Evolutionary conservation across 2,113 vertebrate genomes (phyloP), one percentile per base, ranked within the genome.

Genomic region (Crypturellus undulatus): DNA sequence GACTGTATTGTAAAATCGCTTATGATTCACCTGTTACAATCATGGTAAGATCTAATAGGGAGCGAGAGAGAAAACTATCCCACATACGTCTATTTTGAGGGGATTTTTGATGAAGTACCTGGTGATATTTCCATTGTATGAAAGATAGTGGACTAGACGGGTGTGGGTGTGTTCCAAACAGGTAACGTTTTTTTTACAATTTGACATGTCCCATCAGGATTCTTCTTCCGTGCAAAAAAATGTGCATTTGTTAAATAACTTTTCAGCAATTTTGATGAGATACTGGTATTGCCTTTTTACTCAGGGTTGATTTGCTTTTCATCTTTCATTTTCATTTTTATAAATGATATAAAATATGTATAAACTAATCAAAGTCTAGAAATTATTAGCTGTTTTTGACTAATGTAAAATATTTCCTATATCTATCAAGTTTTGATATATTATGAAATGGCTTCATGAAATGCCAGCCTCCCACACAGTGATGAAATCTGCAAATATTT

Each of bases 41-140:
- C 26, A 21, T 3, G 20, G 26, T 42, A 42, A 60, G 34, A 79
- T 42, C n/a, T 13, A 51, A 45, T 0, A 0, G 56, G 76, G 20
- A 82, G 0, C 24, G 45, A 73, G 80, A 58, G 17, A 70, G 71
- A 47, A 86, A 73, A 42, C 5, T 15, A 20, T 32, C 56, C 69
- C 40, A 15, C 14, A 32, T 30, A 2, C 6, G 8, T 18, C 34
- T 34, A 14, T 30, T 25, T 6, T 0, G 0, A 76, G 30, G 32
- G 25, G 36, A 56, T 42, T 63, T 75, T 28, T 51, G 18, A 32
- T 47, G 36, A 42, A 87, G 70, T 8, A 7, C 63, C 18, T 21
- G 71, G 32, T 21, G 25, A 56, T 38, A 65, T 17, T 20, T 73
- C 84, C 52, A 28, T 43, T 38, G 83, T 49, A 51, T 65, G 60